Percentiles rank a stretch among this genome's conserved stretches.
phyloP scores from a whole-genome alignment of 2,888 invertebrate genomes.

The Drosophila multiciliata region DNA sequence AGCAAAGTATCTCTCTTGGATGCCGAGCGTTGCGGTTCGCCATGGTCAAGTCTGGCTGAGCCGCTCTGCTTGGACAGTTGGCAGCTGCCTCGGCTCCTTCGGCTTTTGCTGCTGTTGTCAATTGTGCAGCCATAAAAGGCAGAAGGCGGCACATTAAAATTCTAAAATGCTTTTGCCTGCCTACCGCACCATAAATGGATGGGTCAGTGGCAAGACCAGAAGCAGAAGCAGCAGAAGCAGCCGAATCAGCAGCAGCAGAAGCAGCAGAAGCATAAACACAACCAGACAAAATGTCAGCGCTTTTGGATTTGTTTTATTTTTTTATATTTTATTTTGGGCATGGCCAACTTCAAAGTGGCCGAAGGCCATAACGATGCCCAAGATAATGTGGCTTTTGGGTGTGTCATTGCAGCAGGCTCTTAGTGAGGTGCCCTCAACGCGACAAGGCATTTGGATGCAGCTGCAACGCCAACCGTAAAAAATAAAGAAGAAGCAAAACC shows the following conservation, averaged over 20 bases:
- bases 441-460: conserved; percentile 55
- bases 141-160: conserved; percentile 79
- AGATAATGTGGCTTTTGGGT: conserved; percentile 42
- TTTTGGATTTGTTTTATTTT: conserved; percentile 4
- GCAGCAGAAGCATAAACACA: conserved; percentile 19
- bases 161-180: conserved; percentile 76
- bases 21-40: conserved; percentile 48
- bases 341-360: conserved; percentile 56
- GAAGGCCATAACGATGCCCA: conserved; percentile 60
- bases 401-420: conserved; percentile 21
- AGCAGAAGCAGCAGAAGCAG: conserved; percentile 22
- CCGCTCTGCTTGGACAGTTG: conserved; percentile 52
- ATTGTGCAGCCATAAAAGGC: conserved; percentile 77
- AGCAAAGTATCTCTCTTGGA: conserved; percentile 59
- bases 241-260: conserved; percentile 17
- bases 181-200: conserved; percentile 60
- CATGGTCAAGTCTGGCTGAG: conserved; percentile 39
- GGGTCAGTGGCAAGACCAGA: conserved; percentile 30
- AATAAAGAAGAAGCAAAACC: not conserved
- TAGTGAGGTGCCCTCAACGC: conserved; percentile 13
- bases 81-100: conserved; percentile 57
- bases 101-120: conserved; percentile 47
- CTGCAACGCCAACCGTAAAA: conserved; percentile 33
- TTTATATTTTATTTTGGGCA: conserved; percentile 26
- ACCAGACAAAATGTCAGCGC: conserved; percentile 58